Conservation (phyloP, 2,113 vertebrate species). For the Tragulus kanchil region DNA sequence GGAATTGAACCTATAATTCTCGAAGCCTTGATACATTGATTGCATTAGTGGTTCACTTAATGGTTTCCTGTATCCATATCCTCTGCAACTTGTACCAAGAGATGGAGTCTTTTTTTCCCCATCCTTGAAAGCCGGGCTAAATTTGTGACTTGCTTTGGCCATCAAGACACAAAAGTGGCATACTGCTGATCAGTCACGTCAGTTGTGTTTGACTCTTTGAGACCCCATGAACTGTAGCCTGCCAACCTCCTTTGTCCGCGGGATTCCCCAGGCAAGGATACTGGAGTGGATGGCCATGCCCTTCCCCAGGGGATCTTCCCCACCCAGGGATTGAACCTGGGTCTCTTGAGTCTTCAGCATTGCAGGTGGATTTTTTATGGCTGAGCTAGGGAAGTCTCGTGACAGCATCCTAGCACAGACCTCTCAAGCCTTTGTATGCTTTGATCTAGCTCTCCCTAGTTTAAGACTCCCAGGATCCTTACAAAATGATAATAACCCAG, state of each 20-base stretch:
- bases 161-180: neutral
- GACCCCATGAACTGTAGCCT: no score
- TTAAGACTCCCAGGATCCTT: neutral
- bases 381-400: no score
- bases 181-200: neutral
- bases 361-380: no score
- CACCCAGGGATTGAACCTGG: no score
- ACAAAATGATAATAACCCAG: neutral
- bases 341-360: no score
- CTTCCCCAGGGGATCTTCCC: no score
- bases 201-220: no score
- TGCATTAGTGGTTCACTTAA: neutral
- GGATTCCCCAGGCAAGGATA: no score
- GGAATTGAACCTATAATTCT: neutral
- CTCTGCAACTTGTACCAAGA: neutral
- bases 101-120: neutral
- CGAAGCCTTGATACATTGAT: no score
- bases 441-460: neutral
- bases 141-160: neutral
- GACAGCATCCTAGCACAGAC: neutral
- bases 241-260: no score
- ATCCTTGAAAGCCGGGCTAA: neutral
- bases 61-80: neutral
- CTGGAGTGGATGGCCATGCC: no score
- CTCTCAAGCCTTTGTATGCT: neutral